These are phyloP conservation scores for Drosophila watanabei DNA, from an alignment of 1,140 invertebrate genomes.

Conservation along the genomic window DNA sequence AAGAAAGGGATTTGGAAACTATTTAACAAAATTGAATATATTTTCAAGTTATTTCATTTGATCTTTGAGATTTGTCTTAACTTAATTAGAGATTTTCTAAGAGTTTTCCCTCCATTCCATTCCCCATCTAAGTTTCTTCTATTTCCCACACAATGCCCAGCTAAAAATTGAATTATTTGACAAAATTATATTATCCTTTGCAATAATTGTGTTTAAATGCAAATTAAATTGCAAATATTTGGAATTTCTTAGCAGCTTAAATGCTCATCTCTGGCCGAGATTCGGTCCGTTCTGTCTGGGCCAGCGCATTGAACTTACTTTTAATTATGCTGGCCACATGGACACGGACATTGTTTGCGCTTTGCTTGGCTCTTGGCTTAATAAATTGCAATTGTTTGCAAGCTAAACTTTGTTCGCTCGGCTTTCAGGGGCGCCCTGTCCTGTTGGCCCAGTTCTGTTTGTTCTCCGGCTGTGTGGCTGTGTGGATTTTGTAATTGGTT, in stretches of 20 bases:
- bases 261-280: conserved; percentile 38
- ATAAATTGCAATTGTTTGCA: conserved; percentile 83
- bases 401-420: conserved; percentile 67
- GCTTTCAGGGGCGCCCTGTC: conserved; percentile 21
- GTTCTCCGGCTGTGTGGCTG: conserved; percentile 35
- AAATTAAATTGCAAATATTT: conserved; percentile 55
- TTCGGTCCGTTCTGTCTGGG: conserved; percentile 24
- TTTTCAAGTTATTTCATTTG: not conserved
- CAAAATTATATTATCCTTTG: conserved; percentile 23
- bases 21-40: not conserved
- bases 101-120: not conserved
- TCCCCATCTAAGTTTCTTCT: conserved; percentile 2
- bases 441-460: conserved; percentile 59
- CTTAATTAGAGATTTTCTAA: not conserved
- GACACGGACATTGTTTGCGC: conserved; percentile 73
- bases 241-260: conserved; percentile 2
- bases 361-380: conserved; percentile 70
- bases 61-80: not conserved
- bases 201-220: conserved; percentile 40
- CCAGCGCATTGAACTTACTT: conserved; percentile 78
- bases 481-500: conserved; percentile 77
- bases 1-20: not conserved
- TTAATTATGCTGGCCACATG: conserved; percentile 76
- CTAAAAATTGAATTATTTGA: conserved; percentile 19
- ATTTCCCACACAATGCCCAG: not conserved